Evolutionary conservation across 1,140 invertebrate genomes (phyloP), one percentile per base, ranked within the genome.

Genomic region (Fopius arisanus): DNA sequence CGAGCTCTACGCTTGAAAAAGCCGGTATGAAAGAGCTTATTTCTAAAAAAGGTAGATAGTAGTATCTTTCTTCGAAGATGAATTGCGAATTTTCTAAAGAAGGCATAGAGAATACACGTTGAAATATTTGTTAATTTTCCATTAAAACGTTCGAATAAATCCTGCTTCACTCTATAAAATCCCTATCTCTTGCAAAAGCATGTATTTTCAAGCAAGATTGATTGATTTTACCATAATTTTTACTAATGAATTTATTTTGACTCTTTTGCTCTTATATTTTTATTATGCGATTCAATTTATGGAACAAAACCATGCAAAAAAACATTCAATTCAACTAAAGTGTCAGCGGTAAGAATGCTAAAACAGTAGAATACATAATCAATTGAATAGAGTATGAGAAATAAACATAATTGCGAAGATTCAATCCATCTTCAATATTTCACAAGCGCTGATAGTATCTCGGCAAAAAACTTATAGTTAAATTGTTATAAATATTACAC

Each of bases 401-500:
- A 62, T 43, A 69, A 75, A 69, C 43, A 75, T 66, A 68, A 71
- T 26, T 77, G 75, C 62, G 63, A 77, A 66, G 74, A 68, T 70
- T 75, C 43, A 74, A 78, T 78, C 74, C 73, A 72, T 48, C 68
- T 72, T 72, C 77, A 80, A 73, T 74, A 79, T 80, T 81, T 77
- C 67, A 75, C 72, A 78, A 81, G 78, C 77, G 76, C 78, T 79
- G 79, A 77, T 75, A 78, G 78, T 80, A 74, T 76, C 63, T 78
- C 79, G 84, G 83, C 74, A 80, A 80, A 75, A 75, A 70, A 51
- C 66, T 70, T 76, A 75, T 73, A 74, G 82, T 84, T 82, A 73
- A 78, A 84, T 77, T 82, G 71, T 87, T 88, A 86, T 80, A 87
- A 87, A 87, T 83, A 81, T 88, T 87, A 87, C 73, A 78, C 87